Evolutionary conservation across 1,140 invertebrate species (phyloP), one percentile per base, ranked within the genome.

Genomic region (Popillia japonica): DNA sequence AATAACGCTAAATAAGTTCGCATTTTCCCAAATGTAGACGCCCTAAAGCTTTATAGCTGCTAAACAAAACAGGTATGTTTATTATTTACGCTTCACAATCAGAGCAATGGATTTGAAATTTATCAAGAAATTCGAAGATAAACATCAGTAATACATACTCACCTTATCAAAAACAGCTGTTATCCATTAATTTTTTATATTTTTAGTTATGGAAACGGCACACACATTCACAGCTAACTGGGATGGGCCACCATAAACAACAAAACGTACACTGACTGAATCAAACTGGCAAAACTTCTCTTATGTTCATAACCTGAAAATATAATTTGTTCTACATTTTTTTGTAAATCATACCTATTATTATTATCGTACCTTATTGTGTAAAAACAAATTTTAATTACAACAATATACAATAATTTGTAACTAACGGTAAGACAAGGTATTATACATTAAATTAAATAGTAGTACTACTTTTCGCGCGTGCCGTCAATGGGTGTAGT

Each of bases 181-280:
- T 22, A 68, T 68, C 64, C 64, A 68, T 68, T 68, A 68, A 68
- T 9, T 68, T 68, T 68, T 11, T 11, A 6, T 68, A 17, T 11
- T 23, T 27, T 20, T 10, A 10, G 22, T 68, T 68, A 68, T 68
- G 64, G 64, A 22, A 68, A 68, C 64, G 64, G 64, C 64, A 68
- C 64, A 34, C 76, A 77, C 76, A 77, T 64, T 34, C 76, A 77
- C 76, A 77, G 55, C 76, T 44, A 77, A 64, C 76, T 77, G 76
- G 76, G 76, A 44, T 77, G 76, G 76, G 76, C 76, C 44, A 61
- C 76, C 76, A 77, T 77, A 77, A 77, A 77, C 76, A 77, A 77
- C 76, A 59, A 48, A 48, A 77, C 44, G 59, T 10, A 44, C 55
- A 48, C 44, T 48, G 44, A n/a, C 11, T 48, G 44, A 68, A 68